Percentiles rank a stretch among this genome's conserved stretches.
These are phyloP conservation scores for Ianthella basta DNA, from an alignment of 37 sponge, comb jelly and placozoan genomes.

Conservation along the genomic window DNA sequence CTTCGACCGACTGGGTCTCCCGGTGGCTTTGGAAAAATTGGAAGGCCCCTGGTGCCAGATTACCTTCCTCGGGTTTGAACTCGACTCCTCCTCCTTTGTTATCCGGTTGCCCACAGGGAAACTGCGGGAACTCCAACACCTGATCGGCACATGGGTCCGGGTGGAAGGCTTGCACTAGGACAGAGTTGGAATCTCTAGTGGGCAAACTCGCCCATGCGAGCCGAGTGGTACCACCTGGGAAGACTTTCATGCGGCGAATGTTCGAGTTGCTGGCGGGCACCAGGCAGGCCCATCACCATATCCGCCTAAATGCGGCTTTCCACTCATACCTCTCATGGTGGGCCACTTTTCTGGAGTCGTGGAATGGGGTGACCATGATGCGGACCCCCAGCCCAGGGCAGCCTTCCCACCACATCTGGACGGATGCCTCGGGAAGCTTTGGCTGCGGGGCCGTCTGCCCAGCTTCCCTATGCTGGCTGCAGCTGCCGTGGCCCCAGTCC, in stretches of 20 bases:
- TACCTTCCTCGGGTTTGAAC: background rate
- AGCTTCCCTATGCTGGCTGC: too few relatives aligned
- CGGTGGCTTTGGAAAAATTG: constrained; percentile 27
- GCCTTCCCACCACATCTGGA: too few relatives aligned
- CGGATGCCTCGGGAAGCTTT: too few relatives aligned
- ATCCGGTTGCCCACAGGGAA: background rate
- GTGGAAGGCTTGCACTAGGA: background rate
- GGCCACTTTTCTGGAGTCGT: too few relatives aligned
- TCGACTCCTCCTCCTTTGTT: background rate
- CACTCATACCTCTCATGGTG: too few relatives aligned
- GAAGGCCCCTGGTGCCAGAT: constrained; percentile 2
- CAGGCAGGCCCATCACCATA: too few relatives aligned
- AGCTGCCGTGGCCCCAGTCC: too few relatives aligned
- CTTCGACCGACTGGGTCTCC: constrained; percentile 27
- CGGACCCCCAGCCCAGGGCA: too few relatives aligned
- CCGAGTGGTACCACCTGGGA: background rate
- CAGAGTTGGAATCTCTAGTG: background rate
- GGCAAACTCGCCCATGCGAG: background rate
- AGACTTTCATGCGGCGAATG: background rate
- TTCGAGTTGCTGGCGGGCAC: background rate
- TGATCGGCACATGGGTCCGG: background rate
- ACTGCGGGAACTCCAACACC: background rate
- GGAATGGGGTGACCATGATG: too few relatives aligned
- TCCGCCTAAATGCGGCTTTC: too few relatives aligned
- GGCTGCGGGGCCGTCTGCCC: too few relatives aligned